Conservation (phyloP, 2,888 invertebrate genomes). For the Cosmorhoe ocellata region DNA sequence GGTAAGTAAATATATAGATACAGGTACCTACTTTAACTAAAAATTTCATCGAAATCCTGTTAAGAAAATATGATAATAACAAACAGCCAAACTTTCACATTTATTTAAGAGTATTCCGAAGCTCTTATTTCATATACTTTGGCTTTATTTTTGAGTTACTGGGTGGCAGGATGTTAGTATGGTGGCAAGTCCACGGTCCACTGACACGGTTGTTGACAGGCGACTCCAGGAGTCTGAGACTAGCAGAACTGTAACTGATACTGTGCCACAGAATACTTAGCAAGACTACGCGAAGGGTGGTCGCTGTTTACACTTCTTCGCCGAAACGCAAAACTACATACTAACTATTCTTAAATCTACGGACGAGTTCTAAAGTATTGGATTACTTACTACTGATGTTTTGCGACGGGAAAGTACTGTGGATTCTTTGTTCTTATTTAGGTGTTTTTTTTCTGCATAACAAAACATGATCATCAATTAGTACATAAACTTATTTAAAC, state of each 20-base stretch:
- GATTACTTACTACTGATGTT: conserved; percentile 23
- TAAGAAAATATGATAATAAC: no score
- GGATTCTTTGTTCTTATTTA: not conserved
- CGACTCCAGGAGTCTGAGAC: conserved; percentile 19
- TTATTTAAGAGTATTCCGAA: no score
- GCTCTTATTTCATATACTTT: no score
- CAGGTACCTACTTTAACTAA: no score
- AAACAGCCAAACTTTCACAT: no score
- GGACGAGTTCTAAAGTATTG: conserved; percentile 12
- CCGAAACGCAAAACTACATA: conserved; percentile 42
- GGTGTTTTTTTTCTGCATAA: no score
- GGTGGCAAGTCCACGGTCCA: conserved; percentile 50
- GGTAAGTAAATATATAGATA: no score
- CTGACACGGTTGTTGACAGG: conserved; percentile 55
- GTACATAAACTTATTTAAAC: no score
- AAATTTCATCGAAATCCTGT: no score
- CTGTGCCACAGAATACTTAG: conserved; percentile 15
- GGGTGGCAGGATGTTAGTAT: conserved; percentile 16
- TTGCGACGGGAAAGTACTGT: conserved; percentile 4
- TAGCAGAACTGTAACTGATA: conserved; percentile 62
- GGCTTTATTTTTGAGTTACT: no score
- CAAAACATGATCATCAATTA: no score
- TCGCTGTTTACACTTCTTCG: conserved; percentile 59
- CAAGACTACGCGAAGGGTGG: conserved; percentile 45
- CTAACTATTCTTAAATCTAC: conserved; percentile 8